These are phyloP conservation scores for Cyphomyrus discorhynchus DNA, from an alignment of 2,113 vertebrate species.

Conservation along the genomic window DNA sequence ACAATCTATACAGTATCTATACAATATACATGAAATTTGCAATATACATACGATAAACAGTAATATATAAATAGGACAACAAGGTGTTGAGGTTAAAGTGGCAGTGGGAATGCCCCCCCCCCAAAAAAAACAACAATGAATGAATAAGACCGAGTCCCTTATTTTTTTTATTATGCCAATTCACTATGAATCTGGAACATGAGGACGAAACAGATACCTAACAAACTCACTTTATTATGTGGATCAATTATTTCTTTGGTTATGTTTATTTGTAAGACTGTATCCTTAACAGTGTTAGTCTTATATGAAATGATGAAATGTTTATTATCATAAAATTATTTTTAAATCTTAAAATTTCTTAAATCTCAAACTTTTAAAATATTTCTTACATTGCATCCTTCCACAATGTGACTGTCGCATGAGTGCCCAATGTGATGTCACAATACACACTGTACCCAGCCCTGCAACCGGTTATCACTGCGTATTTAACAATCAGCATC, in stretches of 20 bases:
- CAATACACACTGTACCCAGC: not conserved
- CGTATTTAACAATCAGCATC: no score
- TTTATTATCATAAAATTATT: no score
- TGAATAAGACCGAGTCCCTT: no score
- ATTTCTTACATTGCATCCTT: not conserved
- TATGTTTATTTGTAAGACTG: not conserved
- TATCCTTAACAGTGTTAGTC: not conserved
- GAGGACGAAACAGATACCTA: no score
- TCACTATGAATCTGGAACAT: no score
- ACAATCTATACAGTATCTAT: not conserved
- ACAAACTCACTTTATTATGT: not conserved
- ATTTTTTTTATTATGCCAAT: not conserved
- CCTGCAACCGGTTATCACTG: no score
- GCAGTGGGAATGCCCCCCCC: not conserved
- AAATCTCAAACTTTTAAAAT: no score
- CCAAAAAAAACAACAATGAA: not conserved
- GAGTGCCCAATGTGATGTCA: not conserved
- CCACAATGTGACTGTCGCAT: not conserved
- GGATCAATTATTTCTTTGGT: not conserved
- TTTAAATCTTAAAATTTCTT: no score
- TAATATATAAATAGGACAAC: not conserved
- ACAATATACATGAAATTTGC: not conserved
- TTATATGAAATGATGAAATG: not conserved
- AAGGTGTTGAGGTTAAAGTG: not conserved
- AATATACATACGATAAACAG: not conserved